phyloP scores from a whole-genome alignment of 2,113 vertebrate species.

The Prionailurus viverrinus region DNA sequence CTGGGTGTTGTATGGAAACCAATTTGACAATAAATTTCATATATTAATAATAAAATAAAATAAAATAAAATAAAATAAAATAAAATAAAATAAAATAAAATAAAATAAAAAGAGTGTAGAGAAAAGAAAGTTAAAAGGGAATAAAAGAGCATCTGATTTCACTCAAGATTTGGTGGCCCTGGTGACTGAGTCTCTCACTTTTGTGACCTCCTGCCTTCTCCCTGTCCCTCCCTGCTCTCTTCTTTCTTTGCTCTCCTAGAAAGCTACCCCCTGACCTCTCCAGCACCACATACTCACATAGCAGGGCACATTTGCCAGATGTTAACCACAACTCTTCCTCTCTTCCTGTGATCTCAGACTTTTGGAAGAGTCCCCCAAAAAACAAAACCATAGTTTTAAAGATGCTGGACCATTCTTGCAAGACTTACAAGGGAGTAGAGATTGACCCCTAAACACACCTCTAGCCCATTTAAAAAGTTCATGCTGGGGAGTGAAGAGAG shows the following conservation, averaged over 20 bases:
- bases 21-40: too few species aligned
- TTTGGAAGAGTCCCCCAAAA: neutral
- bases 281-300: neutral
- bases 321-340: neutral
- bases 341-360: neutral
- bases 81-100: too few species aligned
- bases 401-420: neutral
- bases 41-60: too few species aligned
- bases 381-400: neutral
- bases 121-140: neutral
- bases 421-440: neutral
- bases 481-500: neutral
- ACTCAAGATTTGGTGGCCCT: neutral
- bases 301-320: neutral
- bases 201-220: neutral
- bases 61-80: too few species aligned
- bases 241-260: neutral
- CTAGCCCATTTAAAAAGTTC: slow-evolving; percentile 1
- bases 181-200: neutral
- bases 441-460: neutral
- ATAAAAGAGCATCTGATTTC: neutral
- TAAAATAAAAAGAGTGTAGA: neutral
- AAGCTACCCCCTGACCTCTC: neutral
- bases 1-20: too few species aligned
- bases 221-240: neutral